These are phyloP conservation scores for Notodonta dromedarius DNA, from an alignment of 2,888 invertebrate species.

Conservation along the genomic window DNA sequence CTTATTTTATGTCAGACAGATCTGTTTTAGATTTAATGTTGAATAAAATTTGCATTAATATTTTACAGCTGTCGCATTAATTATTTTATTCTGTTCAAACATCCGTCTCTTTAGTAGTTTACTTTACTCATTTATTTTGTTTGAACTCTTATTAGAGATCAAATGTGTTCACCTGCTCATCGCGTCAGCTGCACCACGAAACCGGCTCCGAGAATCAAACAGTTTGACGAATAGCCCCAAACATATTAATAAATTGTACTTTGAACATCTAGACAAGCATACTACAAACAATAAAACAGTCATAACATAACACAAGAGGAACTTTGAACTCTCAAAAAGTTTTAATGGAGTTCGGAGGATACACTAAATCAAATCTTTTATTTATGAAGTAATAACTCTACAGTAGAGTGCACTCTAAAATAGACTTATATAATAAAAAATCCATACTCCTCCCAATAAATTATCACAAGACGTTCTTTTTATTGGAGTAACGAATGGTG, in stretches of 20 bases:
- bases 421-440: slow-evolving; percentile 75
- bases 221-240: slow-evolving; percentile 32
- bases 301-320: slow-evolving; percentile 16
- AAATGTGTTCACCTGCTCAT: slow-evolving; percentile 49
- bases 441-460: slow-evolving; percentile 76
- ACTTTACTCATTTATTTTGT: slow-evolving; percentile 24
- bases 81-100: slow-evolving; percentile 21
- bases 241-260: slow-evolving; percentile 41
- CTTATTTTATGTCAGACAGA: neutral
- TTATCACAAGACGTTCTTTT: slow-evolving; percentile 80
- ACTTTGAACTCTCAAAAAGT: slow-evolving; percentile 38
- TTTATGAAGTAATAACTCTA: slow-evolving; percentile 67
- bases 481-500: slow-evolving; percentile 83
- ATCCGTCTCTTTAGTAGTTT: slow-evolving; percentile 26
- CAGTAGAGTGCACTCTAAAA: slow-evolving; percentile 70
- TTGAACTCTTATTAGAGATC: slow-evolving; percentile 32
- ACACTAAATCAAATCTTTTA: slow-evolving; percentile 68
- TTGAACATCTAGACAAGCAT: slow-evolving; percentile 17
- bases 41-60: neutral
- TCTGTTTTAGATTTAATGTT: neutral
- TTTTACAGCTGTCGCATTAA: slow-evolving; percentile 19
- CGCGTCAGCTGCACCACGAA: slow-evolving; percentile 42
- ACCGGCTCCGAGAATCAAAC: slow-evolving; percentile 38
- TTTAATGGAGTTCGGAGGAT: slow-evolving; percentile 52
- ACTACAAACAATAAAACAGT: slow-evolving; percentile 28